phyloP scores from a whole-genome alignment of 2,113 vertebrate species.

The Phylloscopus trochiloides region DNA sequence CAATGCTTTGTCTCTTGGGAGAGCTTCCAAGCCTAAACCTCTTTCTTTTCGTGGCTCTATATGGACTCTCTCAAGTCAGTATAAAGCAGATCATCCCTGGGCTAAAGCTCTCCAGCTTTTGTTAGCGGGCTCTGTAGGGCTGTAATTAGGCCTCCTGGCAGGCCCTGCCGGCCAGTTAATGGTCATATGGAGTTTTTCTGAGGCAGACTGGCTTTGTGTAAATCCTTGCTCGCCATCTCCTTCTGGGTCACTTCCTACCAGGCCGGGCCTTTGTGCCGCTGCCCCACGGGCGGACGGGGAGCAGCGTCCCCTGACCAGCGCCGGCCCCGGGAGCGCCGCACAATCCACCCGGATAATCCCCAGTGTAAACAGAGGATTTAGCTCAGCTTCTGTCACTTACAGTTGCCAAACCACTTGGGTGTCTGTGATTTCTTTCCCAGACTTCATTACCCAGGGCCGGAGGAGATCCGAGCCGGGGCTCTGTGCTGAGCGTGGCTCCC shows the following conservation, averaged over 20 bases:
- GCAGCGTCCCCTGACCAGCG: constrained; percentile 84
- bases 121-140: constrained; percentile 95
- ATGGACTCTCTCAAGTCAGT: constrained; percentile 99
- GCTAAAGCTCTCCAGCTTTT: constrained; percentile 97
- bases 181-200: constrained; percentile 92
- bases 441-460: constrained; percentile 62
- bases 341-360: constrained; percentile 81
- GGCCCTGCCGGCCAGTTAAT: constrained; percentile 89
- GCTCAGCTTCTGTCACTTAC: constrained; percentile 83
- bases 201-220: constrained; percentile 88
- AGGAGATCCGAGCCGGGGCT: constrained; percentile 14
- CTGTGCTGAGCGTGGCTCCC: background rate
- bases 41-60: constrained; percentile 87
- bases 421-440: constrained; percentile 79
- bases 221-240: constrained; percentile 87
- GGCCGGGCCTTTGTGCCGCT: constrained; percentile 83
- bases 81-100: constrained; percentile 98
- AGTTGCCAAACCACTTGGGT: constrained; percentile 83
- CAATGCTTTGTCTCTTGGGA: constrained; percentile 87
- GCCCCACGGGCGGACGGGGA: constrained; percentile 79
- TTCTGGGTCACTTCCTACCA: constrained; percentile 99
- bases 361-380: constrained; percentile 89
- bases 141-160: constrained; percentile 99
- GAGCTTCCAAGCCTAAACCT: constrained; percentile 91
- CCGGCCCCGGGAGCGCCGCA: constrained; percentile 70